Conservation (phyloP, 2,888 invertebrate genomes). For the Meta bourneti region DNA sequence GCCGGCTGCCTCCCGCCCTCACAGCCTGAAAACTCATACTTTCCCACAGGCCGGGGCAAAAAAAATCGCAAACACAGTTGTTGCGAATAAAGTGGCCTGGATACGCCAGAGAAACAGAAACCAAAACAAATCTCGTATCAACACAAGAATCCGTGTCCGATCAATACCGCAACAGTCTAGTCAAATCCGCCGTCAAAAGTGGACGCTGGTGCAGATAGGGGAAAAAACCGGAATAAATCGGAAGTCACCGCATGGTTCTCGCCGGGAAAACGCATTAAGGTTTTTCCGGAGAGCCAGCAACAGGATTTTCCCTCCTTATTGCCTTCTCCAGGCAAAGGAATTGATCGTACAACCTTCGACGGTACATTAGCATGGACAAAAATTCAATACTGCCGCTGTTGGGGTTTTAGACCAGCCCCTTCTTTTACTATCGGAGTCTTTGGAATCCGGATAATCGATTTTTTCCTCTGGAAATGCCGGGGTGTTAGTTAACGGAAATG, state of each 20-base stretch:
- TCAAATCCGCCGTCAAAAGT: slow-evolving; percentile 34
- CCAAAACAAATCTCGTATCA: background rate
- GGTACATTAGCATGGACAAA: slow-evolving; percentile 44
- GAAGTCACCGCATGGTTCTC: slow-evolving; percentile 24
- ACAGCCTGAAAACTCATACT: no score
- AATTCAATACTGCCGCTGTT: slow-evolving; percentile 37
- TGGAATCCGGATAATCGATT: background rate
- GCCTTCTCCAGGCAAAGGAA: background rate
- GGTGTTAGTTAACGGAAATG: slow-evolving; percentile 10
- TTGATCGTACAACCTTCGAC: slow-evolving; percentile 12
- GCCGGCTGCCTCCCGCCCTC: no score
- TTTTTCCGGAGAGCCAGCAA: slow-evolving; percentile 13
- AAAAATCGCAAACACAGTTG: background rate
- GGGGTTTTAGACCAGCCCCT: background rate
- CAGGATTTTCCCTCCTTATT: slow-evolving; percentile 30
- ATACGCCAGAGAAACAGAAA: slow-evolving; percentile 12
- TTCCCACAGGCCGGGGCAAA: no score
- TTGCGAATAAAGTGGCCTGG: background rate
- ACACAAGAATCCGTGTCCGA: background rate
- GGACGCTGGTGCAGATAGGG: background rate
- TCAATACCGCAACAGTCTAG: slow-evolving; percentile 8
- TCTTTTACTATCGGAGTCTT: slow-evolving; percentile 1
- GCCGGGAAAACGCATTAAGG: slow-evolving; percentile 45
- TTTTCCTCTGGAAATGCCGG: background rate
- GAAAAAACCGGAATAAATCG: slow-evolving; percentile 31